These are phyloP conservation scores for Theocolax elegans DNA, from an alignment of 1,140 invertebrate genomes.

Conservation along the genomic window DNA sequence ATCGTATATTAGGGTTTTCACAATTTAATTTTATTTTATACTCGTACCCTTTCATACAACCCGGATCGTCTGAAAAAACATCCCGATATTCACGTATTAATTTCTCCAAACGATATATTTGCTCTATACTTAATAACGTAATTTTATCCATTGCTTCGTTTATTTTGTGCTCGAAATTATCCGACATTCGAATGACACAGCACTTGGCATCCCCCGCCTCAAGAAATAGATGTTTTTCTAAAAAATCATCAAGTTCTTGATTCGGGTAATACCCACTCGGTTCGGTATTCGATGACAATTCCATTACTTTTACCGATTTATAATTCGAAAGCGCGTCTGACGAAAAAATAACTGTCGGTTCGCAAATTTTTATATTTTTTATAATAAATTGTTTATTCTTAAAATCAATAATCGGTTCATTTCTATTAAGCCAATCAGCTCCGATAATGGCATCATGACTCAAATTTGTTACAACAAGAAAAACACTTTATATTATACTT, in stretches of 20 bases:
- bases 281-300: neutral
- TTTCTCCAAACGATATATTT: neutral
- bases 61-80: neutral
- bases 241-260: neutral
- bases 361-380: no score
- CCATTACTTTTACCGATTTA: neutral
- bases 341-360: no score
- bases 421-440: neutral
- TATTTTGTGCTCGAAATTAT: neutral
- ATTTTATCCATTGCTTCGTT: neutral
- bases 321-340: no score
- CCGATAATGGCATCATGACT: neutral
- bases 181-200: neutral
- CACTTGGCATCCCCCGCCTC: neutral
- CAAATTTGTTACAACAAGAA: neutral
- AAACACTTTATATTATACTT: neutral
- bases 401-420: neutral
- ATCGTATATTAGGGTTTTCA: no score
- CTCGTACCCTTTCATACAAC: neutral
- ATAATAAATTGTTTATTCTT: no score
- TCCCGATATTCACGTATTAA: neutral
- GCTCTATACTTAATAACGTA: neutral
- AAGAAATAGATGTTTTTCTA: neutral
- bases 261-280: neutral
- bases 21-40: neutral